A percentile compares a stretch with the other conserved stretches of the same genome.
These are phyloP conservation scores for Bombus sibiricus DNA, from an alignment of 1,140 invertebrate species.

Conservation along the genomic window DNA sequence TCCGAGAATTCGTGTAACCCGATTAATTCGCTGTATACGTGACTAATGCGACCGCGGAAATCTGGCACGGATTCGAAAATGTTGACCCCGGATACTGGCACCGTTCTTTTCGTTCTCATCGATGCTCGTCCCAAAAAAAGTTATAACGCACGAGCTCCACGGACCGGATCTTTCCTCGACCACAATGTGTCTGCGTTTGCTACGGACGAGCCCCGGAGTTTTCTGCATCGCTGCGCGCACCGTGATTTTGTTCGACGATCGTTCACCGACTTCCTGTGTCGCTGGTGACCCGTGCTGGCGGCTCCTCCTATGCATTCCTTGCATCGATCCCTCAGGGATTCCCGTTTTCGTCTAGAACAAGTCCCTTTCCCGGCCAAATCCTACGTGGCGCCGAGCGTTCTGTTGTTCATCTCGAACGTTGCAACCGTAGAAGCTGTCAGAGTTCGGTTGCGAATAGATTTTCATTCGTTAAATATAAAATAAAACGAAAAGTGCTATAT, in stretches of 20 bases:
- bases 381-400: not conserved
- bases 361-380: not conserved
- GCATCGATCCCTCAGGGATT: conserved; percentile 21
- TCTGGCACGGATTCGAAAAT: not conserved
- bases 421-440: too few species aligned
- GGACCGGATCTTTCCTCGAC: not conserved
- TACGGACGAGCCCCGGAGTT: conserved; percentile 9
- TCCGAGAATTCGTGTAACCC: not conserved
- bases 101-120: too few species aligned
- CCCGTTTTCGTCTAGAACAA: conserved; percentile 6
- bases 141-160: conserved; percentile 1
- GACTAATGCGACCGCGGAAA: not conserved
- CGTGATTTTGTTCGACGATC: conserved; percentile 37
- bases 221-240: conserved; percentile 25
- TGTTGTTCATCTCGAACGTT: too few species aligned
- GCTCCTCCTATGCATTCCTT: conserved; percentile 25
- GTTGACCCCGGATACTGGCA: not conserved
- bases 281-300: not conserved
- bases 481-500: too few species aligned
- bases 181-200: not conserved
- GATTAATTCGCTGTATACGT: conserved; percentile 31
- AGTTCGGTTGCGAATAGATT: not conserved
- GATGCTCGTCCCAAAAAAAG: not conserved
- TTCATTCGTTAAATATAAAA: not conserved
- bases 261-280: conserved; percentile 9